Conservation (phyloP, 2,797 vertebrate genomes). For the Acanthurus tractus region DNA sequence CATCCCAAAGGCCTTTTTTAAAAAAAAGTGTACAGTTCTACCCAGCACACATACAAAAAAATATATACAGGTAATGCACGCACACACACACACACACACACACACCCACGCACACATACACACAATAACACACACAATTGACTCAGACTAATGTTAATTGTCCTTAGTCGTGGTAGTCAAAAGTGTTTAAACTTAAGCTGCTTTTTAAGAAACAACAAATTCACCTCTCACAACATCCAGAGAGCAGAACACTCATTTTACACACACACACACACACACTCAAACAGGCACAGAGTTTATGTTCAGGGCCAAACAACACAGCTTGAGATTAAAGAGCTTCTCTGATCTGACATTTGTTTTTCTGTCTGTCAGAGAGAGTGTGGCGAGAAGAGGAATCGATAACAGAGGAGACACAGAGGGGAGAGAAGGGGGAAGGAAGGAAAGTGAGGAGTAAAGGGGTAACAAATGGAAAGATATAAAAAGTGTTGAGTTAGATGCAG, state of each 20-base stretch:
- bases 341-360: constrained; percentile 86
- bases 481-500: neutral
- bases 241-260: constrained; percentile 37
- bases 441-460: constrained; percentile 13
- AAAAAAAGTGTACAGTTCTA: too few relatives aligned
- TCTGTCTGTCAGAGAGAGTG: constrained; percentile 81
- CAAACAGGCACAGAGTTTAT: constrained; percentile 59
- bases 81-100: too few relatives aligned
- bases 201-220: constrained; percentile 50
- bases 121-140: too few relatives aligned
- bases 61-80: too few relatives aligned
- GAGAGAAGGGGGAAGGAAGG: neutral
- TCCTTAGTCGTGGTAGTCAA: too few relatives aligned
- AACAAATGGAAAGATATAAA: constrained; percentile 18
- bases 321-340: constrained; percentile 83
- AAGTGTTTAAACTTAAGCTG: too few relatives aligned
- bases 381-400: constrained; percentile 66
- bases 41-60: too few relatives aligned
- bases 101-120: too few relatives aligned
- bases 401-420: constrained; percentile 42
- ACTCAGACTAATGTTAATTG: too few relatives aligned
- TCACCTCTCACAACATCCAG: neutral
- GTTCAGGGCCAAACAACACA: constrained; percentile 82
- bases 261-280: neutral
- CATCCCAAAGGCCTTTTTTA: too few relatives aligned